phyloP scores from a whole-genome alignment of 2,888 invertebrate species.

The Ecliptopera silaceata region DNA sequence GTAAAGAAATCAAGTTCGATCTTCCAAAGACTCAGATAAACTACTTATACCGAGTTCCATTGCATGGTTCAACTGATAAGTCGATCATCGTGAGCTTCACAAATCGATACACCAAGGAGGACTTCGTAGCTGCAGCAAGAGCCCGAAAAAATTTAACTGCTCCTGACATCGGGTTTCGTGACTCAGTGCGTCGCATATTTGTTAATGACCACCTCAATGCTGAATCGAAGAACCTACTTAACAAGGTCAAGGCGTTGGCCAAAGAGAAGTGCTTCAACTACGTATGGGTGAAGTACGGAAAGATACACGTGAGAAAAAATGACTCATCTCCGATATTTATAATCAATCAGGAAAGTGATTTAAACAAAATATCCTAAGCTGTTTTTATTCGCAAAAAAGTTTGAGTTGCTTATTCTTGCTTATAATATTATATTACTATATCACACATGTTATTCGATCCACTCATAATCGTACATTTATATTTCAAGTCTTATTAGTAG shows the following conservation, averaged over 20 bases:
- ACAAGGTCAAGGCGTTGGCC: not conserved
- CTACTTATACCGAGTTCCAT: not conserved
- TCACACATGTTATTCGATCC: no score
- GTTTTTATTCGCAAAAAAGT: no score
- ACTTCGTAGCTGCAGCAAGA: constrained; percentile 9
- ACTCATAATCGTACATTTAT: no score
- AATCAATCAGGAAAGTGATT: not conserved
- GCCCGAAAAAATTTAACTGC: not conserved
- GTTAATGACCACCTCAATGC: constrained; percentile 9
- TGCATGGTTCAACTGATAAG: constrained; percentile 6
- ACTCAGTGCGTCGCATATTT: constrained; percentile 3
- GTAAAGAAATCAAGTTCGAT: not conserved
- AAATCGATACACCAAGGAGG: constrained; percentile 11
- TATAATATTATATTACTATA: no score
- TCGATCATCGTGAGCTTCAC: constrained; percentile 10
- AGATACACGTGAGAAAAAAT: no score
- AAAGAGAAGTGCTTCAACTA: not conserved
- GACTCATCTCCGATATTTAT: not conserved
- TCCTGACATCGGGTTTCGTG: constrained; percentile 1
- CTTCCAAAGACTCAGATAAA: constrained; percentile 3
- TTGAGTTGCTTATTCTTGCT: no score
- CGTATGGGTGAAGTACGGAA: not conserved
- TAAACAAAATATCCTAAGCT: not conserved
- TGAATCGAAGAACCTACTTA: not conserved
- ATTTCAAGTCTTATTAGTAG: no score